phyloP scores from a whole-genome alignment of 1,140 invertebrate species.

The Brachionus rotundiformis region DNA sequence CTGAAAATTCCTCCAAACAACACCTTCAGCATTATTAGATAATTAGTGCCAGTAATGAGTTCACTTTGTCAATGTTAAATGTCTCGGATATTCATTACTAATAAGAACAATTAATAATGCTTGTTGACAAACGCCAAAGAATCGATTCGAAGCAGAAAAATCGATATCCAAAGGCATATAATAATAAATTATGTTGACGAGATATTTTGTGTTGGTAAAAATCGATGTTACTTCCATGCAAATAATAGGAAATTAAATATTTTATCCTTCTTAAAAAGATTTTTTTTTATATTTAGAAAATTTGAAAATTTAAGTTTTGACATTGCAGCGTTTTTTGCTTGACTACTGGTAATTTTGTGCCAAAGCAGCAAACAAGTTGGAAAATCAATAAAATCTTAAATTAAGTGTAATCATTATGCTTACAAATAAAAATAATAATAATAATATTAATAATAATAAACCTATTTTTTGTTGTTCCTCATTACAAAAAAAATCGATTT shows the following conservation, averaged over 20 bases:
- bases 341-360: background rate
- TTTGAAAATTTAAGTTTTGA: background rate
- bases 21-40: background rate
- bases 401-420: background rate
- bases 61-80: background rate
- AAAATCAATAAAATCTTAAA: background rate
- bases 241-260: slow-evolving; percentile 35
- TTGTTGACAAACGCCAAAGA: background rate
- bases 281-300: slow-evolving; percentile 23
- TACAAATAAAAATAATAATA: background rate
- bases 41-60: background rate
- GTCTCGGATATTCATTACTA: background rate
- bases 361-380: background rate
- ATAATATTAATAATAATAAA: no score
- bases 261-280: slow-evolving; percentile 31
- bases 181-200: slow-evolving; percentile 27
- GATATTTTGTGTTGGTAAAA: background rate
- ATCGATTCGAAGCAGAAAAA: background rate
- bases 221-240: slow-evolving; percentile 33
- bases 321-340: slow-evolving; percentile 8
- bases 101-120: background rate
- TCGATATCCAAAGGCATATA: background rate
- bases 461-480: no score
- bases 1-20: no score
- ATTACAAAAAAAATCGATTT: background rate